A percentile compares a stretch with the other conserved stretches of the same genome.
Conservation (phyloP, 2,888 invertebrate genomes). For the Rhagonycha lutea region DNA sequence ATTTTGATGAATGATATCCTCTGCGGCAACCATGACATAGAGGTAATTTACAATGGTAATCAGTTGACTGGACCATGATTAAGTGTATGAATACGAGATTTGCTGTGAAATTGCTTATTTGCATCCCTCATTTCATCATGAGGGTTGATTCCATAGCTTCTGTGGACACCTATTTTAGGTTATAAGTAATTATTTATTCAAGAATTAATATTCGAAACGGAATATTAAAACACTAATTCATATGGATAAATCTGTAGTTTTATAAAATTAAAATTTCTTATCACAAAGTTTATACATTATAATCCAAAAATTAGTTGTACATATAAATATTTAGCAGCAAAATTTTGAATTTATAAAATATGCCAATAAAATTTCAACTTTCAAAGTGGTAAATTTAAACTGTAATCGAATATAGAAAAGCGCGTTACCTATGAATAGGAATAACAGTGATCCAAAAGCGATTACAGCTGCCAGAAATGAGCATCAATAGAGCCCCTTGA, state of each 20-base stretch:
- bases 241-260: background rate
- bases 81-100: conserved; percentile 57
- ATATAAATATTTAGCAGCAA: background rate
- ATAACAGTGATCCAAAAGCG: conserved; percentile 57
- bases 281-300: background rate
- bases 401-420: conserved; percentile 55
- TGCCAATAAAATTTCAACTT: conserved; percentile 1
- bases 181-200: conserved; percentile 19
- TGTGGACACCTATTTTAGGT: conserved; percentile 22
- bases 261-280: background rate
- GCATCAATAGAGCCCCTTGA: conserved; percentile 51
- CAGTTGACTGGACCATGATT: conserved; percentile 57
- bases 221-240: conserved; percentile 10
- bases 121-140: conserved; percentile 39
- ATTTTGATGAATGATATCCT: conserved; percentile 32
- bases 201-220: conserved; percentile 16
- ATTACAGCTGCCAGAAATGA: conserved; percentile 58
- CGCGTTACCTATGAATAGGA: conserved; percentile 54
- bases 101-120: conserved; percentile 54
- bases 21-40: conserved; percentile 40
- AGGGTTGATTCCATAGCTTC: conserved; percentile 23
- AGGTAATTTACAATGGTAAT: conserved; percentile 55
- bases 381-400: conserved; percentile 46
- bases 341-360: background rate
- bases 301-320: background rate